A percentile compares a stretch with the other conserved stretches of the same genome.
Evolutionary conservation across 2,113 vertebrate species (phyloP).

Genomic region (Xiphorhynchus elegans): DNA sequence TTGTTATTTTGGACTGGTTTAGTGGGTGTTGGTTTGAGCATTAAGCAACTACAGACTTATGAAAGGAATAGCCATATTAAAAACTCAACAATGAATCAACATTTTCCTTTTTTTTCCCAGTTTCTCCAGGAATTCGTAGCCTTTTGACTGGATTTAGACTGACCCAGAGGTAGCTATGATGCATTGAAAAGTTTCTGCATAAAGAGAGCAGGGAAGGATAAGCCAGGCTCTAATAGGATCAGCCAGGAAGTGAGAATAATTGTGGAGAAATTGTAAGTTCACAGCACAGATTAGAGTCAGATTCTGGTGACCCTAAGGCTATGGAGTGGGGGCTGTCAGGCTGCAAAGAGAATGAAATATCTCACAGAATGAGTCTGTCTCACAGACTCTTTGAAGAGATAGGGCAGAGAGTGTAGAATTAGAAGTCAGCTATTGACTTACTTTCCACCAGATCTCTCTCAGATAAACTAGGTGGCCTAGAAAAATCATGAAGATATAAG

Average conservation of each 20-base stretch:
- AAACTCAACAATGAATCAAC: neutral
- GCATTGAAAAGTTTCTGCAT: neutral
- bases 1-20: neutral
- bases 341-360: neutral
- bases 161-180: neutral
- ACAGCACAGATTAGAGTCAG: neutral
- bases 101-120: neutral
- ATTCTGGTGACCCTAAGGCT: neutral
- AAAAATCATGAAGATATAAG: neutral
- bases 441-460: neutral
- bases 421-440: neutral
- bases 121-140: neutral
- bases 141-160: neutral
- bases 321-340: fast-evolving
- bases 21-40: neutral
- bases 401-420: neutral
- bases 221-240: neutral
- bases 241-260: neutral
- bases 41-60: neutral
- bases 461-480: neutral
- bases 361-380: no score
- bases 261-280: neutral
- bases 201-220: neutral
- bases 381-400: neutral
- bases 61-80: neutral